These are phyloP conservation scores for Pluvialis apricaria DNA, from an alignment of 2,113 vertebrate species.

Conservation along the genomic window DNA sequence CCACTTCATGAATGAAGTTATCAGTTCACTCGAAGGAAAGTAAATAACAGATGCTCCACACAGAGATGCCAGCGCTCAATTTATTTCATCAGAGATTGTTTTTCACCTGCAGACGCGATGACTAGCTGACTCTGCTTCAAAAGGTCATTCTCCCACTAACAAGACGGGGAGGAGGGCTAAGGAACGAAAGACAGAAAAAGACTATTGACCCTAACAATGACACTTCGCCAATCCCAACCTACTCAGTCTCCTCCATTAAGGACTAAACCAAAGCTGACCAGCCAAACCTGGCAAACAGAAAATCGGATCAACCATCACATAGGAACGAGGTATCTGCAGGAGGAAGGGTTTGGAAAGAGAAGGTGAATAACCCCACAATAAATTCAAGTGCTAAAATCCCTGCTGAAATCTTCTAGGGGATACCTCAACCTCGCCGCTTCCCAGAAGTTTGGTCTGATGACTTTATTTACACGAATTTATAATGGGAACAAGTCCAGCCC, in stretches of 20 bases:
- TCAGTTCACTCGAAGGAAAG: background rate
- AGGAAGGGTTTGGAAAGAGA: background rate
- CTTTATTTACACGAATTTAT: constrained; percentile 37
- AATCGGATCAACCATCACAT: background rate
- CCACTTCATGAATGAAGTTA: background rate
- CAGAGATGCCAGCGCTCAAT: background rate
- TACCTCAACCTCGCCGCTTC: background rate
- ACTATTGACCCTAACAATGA: background rate
- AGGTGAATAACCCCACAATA: background rate
- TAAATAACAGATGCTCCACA: background rate
- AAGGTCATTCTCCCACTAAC: background rate
- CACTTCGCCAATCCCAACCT: background rate
- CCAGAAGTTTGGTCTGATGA: background rate
- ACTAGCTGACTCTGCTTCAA: background rate
- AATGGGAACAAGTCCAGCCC: background rate
- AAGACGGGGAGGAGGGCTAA: background rate
- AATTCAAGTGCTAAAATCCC: background rate
- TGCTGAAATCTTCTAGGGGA: background rate
- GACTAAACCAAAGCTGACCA: background rate
- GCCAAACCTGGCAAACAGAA: background rate
- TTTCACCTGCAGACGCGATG: background rate
- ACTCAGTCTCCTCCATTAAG: background rate
- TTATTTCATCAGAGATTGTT: background rate
- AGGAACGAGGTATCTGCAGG: fast-evolving
- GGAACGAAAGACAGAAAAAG: background rate